phyloP scores from a whole-genome alignment of 53 echinoderm and acorn worm species.

The Actinopyga echinites region DNA sequence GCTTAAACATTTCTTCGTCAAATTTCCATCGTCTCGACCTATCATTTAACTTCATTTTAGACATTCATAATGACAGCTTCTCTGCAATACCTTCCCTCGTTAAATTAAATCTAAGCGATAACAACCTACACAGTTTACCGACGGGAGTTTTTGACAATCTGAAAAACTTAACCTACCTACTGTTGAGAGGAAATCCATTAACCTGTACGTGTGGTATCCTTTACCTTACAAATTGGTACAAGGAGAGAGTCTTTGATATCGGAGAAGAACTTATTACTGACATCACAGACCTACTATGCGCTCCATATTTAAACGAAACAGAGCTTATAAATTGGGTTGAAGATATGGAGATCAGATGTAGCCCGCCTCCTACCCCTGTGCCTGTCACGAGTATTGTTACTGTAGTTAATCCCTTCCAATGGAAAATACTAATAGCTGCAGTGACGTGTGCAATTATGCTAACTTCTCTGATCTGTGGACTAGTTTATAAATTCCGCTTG shows the following conservation, averaged over 20 bases:
- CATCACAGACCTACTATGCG: neutral
- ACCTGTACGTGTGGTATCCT: slow-evolving; percentile 7
- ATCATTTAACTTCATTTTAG: neutral
- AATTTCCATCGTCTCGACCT: neutral
- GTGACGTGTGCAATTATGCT: neutral
- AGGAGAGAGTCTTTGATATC: neutral
- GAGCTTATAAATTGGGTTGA: slow-evolving; percentile 24
- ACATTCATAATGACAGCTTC: neutral
- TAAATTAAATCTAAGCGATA: neutral
- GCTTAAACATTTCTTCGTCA: neutral
- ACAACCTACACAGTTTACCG: neutral
- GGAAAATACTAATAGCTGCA: neutral
- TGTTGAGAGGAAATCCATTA: slow-evolving; percentile 16
- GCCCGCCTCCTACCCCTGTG: neutral
- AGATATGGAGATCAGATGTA: neutral
- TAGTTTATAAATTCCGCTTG: slow-evolving; percentile 31
- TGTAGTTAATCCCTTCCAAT: neutral
- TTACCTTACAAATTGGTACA: slow-evolving; percentile 24
- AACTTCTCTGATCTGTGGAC: neutral
- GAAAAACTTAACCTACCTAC: neutral
- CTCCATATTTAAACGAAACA: slow-evolving; percentile 19
- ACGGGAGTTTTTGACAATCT: slow-evolving; percentile 13
- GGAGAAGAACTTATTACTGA: neutral
- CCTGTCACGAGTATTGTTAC: neutral
- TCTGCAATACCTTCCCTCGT: neutral